Conservation (phyloP, 2,888 invertebrate species). For the Zygaena filipendulae region DNA sequence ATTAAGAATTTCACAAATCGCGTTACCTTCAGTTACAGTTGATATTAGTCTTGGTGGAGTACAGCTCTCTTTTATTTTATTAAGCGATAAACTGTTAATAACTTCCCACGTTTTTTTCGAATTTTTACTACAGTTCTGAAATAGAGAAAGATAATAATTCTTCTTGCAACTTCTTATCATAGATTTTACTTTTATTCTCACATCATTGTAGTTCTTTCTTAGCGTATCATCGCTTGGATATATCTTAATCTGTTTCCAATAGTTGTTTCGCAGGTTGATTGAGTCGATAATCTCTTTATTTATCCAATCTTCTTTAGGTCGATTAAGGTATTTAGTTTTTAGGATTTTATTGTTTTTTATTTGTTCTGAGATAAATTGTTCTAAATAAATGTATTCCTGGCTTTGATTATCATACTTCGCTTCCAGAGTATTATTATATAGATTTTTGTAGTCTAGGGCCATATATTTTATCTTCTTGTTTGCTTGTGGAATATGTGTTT, state of each 20-base stretch:
- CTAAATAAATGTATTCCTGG: neutral
- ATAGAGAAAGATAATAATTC: constrained; percentile 2
- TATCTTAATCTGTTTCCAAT: constrained; percentile 10
- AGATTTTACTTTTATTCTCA: neutral
- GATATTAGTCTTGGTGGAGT: constrained; percentile 9
- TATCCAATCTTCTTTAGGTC: constrained; percentile 13
- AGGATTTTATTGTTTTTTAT: constrained; percentile 2
- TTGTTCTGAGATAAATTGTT: neutral
- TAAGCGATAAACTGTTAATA: constrained; percentile 4
- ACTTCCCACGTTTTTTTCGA: constrained; percentile 8
- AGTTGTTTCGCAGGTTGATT: constrained; percentile 12
- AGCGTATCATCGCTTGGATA: constrained; percentile 4
- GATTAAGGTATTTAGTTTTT: constrained; percentile 8
- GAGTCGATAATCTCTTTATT: constrained; percentile 12
- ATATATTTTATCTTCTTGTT: constrained; percentile 11
- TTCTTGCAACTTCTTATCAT: constrained; percentile 4
- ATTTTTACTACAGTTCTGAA: neutral
- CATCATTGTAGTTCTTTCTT: neutral
- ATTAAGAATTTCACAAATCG: constrained; percentile 15
- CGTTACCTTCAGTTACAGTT: constrained; percentile 6
- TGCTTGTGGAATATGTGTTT: constrained; percentile 13
- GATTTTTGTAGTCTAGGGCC: constrained; percentile 15
- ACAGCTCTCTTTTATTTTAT: constrained; percentile 5
- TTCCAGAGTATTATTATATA: neutral
- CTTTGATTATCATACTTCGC: neutral